These are phyloP conservation scores for Conus betulinus DNA, from an alignment of 1,140 invertebrate species.

Conservation along the genomic window DNA sequence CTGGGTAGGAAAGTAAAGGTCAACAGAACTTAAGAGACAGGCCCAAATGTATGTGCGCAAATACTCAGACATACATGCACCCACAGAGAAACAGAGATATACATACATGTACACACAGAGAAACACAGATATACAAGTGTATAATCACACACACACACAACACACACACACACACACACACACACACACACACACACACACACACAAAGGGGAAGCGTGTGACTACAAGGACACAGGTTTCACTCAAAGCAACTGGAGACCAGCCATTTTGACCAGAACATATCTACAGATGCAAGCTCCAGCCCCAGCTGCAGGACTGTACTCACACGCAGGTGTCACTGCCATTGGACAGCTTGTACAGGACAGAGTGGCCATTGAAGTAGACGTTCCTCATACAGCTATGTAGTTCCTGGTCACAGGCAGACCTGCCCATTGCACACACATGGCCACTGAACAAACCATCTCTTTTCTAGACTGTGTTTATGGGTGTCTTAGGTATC, in stretches of 20 bases:
- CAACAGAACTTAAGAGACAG: too few species aligned
- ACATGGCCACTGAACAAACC: not conserved
- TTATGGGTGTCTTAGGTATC: not conserved
- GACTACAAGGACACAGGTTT: too few species aligned
- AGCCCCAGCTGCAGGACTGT: not conserved
- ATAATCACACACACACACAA: not conserved
- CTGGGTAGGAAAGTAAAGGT: too few species aligned
- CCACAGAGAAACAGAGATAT: not conserved
- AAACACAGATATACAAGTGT: too few species aligned
- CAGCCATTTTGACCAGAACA: too few species aligned
- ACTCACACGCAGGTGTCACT: conserved; percentile 79
- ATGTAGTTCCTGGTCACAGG: conserved; percentile 81
- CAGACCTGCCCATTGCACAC: conserved; percentile 71
- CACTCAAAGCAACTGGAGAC: too few species aligned
- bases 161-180: not conserved
- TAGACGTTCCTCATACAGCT: conserved; percentile 92
- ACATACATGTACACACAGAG: not conserved
- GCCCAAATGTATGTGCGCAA: too few species aligned
- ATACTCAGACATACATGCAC: not conserved
- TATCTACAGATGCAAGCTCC: too few species aligned
- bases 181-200: not conserved
- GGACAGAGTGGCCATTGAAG: conserved; percentile 92
- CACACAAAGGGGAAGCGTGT: too few species aligned
- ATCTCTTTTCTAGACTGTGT: not conserved
- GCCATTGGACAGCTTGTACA: conserved; percentile 86